Conservation (phyloP, 2,888 invertebrate genomes). For the Gibbula magus region DNA sequence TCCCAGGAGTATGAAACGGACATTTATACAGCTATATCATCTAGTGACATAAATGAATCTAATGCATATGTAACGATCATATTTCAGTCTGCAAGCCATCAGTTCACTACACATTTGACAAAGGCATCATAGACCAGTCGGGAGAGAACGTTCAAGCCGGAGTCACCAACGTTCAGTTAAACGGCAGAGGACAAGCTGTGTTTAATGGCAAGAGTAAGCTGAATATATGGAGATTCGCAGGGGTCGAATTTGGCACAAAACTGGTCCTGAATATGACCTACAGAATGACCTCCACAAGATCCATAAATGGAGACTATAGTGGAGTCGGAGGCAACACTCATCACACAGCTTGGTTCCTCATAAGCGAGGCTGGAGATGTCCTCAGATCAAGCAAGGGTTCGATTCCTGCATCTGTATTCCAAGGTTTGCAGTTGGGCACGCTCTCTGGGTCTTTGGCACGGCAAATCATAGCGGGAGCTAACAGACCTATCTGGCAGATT, state of each 20-base stretch:
- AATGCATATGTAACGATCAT: neutral
- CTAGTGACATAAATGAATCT: too few species aligned
- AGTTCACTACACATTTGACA: constrained; percentile 56
- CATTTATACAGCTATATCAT: too few species aligned
- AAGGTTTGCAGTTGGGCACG: neutral
- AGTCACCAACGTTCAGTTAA: constrained; percentile 46
- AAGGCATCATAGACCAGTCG: constrained; percentile 54
- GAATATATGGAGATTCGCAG: constrained; percentile 54
- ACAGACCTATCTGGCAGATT: constrained; percentile 30
- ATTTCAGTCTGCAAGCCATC: constrained; percentile 54
- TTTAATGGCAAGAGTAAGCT: constrained; percentile 55
- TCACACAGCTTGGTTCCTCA: constrained; percentile 3
- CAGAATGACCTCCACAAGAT: constrained; percentile 32
- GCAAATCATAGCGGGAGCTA: neutral
- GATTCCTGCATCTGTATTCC: constrained; percentile 16
- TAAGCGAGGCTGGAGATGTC: constrained; percentile 21
- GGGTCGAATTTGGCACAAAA: constrained; percentile 47
- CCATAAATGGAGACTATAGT: neutral
- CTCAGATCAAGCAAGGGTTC: constrained; percentile 19
- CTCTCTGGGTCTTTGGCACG: neutral
- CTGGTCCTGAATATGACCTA: constrained; percentile 52
- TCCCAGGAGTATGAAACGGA: too few species aligned
- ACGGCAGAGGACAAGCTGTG: constrained; percentile 55
- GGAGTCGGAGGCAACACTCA: neutral
- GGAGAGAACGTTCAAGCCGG: constrained; percentile 46